Evolutionary conservation across 2,888 invertebrate genomes (phyloP).

Genomic region (Brachyopa scutellaris): DNA sequence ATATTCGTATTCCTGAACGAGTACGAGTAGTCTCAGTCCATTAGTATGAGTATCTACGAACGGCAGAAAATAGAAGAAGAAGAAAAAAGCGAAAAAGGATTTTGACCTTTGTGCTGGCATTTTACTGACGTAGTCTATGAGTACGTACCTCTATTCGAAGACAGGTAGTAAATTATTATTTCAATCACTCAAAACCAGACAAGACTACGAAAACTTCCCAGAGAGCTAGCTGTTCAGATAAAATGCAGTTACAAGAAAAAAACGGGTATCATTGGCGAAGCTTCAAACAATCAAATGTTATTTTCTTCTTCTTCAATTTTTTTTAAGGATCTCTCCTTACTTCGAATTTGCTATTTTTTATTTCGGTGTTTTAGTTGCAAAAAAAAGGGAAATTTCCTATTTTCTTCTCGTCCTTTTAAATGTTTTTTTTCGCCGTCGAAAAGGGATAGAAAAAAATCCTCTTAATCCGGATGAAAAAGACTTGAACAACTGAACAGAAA

Average conservation of each 20-base stretch:
- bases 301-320: conserved; percentile 6
- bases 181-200: conserved; percentile 72
- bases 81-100: conserved; percentile 13
- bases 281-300: conserved; percentile 64
- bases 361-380: background rate
- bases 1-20: conserved; percentile 44
- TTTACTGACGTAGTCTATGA: conserved; percentile 40
- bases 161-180: conserved; percentile 72
- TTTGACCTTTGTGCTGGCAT: conserved; percentile 66
- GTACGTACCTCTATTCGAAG: conserved; percentile 40
- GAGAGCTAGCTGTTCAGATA: background rate
- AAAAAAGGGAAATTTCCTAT: conserved; percentile 1
- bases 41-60: no score
- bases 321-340: conserved; percentile 3
- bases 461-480: conserved; percentile 60
- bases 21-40: conserved; percentile 32
- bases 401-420: conserved; percentile 13
- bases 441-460: conserved; percentile 30
- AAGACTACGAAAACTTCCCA: conserved; percentile 39
- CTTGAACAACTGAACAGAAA: conserved; percentile 54
- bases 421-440: conserved; percentile 8
- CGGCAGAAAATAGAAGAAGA: background rate
- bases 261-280: conserved; percentile 38
- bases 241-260: conserved; percentile 25
- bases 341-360: conserved; percentile 27